Evolutionary conservation across 2,797 vertebrate species (phyloP).

Genomic region (Enteromius anoplus): DNA sequence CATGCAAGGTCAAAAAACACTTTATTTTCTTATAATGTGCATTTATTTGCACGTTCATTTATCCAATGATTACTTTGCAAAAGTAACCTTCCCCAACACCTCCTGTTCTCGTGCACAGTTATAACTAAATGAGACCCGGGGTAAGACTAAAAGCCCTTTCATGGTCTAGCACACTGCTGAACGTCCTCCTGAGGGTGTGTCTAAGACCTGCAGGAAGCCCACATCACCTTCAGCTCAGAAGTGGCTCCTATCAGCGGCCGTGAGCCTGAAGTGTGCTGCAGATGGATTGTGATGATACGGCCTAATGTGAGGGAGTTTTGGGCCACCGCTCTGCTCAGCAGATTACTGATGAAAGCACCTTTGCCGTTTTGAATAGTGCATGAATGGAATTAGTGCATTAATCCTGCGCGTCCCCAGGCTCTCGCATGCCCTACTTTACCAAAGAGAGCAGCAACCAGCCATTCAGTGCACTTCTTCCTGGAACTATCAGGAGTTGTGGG

Average conservation of each 20-base stretch:
- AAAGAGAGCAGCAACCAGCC: constrained; percentile 37
- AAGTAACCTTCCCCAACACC: not conserved
- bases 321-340: constrained; percentile 41
- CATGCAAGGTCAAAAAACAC: too few species aligned
- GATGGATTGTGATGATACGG: constrained; percentile 37
- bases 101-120: not conserved
- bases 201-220: not conserved
- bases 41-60: too few species aligned
- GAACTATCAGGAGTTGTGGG: constrained; percentile 27
- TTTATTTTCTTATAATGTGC: too few species aligned
- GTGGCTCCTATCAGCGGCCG: not conserved
- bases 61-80: not conserved
- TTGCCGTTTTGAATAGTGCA: constrained; percentile 58
- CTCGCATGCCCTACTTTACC: constrained; percentile 58
- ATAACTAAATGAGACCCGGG: not conserved
- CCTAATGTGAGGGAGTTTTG: constrained; percentile 43
- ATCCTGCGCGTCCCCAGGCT: constrained; percentile 58
- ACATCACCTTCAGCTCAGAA: not conserved
- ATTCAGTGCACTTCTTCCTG: constrained; percentile 21
- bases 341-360: constrained; percentile 59
- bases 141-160: not conserved
- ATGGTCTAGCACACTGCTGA: not conserved
- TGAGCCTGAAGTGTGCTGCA: constrained; percentile 11
- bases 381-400: constrained; percentile 63
- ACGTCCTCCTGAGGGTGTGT: not conserved